Evolutionary conservation across 2,888 invertebrate genomes (phyloP).

Genomic region (Laothoe populi): DNA sequence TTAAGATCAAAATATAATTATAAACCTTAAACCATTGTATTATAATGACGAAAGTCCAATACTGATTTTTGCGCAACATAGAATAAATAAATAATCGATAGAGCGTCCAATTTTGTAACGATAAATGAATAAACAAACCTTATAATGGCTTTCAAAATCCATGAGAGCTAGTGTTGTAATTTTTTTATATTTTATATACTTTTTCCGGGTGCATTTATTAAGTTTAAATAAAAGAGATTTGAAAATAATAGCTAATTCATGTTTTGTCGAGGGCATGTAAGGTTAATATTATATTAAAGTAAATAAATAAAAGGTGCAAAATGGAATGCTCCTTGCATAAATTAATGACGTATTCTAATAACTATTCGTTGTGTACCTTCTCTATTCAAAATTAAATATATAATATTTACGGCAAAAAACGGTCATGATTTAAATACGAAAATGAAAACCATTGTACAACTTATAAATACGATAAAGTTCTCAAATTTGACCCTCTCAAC

Average conservation of each 20-base stretch:
- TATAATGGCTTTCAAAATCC: slow-evolving; percentile 45
- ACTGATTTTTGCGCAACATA: slow-evolving; percentile 41
- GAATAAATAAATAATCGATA: slow-evolving; percentile 42
- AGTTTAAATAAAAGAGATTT: not conserved
- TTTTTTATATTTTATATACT: slow-evolving; percentile 26
- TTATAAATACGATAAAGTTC: not conserved
- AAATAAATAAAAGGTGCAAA: no score
- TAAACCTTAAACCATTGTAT: slow-evolving; percentile 37
- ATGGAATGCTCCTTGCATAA: no score
- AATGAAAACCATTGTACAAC: no score
- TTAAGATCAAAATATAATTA: slow-evolving; percentile 41
- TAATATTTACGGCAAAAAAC: no score
- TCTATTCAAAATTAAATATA: no score
- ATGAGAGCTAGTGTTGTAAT: slow-evolving; percentile 33
- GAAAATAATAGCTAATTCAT: not conserved
- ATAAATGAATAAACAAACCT: slow-evolving; percentile 44
- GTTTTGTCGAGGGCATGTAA: not conserved
- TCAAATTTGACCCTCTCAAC: not conserved
- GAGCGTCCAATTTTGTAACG: slow-evolving; percentile 43
- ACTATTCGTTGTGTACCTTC: no score
- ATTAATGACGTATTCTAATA: no score
- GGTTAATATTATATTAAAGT: no score
- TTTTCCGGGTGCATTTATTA: slow-evolving; percentile 4
- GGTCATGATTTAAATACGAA: no score
- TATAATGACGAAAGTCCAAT: slow-evolving; percentile 39